These are phyloP conservation scores for Clangula hyemalis DNA, from an alignment of 2,797 vertebrate species.

Conservation along the genomic window DNA sequence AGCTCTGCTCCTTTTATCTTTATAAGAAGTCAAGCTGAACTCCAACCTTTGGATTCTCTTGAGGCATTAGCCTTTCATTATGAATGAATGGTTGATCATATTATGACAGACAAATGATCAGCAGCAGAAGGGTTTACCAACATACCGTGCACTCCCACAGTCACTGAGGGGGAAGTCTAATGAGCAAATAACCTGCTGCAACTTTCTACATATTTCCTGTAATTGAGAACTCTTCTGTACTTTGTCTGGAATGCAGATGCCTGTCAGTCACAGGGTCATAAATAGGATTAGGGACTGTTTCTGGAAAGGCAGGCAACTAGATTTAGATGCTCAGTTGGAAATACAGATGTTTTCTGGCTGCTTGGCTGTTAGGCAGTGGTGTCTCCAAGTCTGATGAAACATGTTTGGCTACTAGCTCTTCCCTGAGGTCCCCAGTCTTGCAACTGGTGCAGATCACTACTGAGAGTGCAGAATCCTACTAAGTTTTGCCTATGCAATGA, in stretches of 20 bases:
- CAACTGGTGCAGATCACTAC: not conserved
- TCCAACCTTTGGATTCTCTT: slow-evolving; percentile 37
- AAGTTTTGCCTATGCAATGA: not conserved
- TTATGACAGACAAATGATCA: slow-evolving; percentile 46
- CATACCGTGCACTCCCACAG: slow-evolving; percentile 45
- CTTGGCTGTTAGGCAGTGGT: not conserved
- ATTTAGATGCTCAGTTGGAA: slow-evolving; percentile 29
- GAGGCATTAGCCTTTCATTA: slow-evolving; percentile 51
- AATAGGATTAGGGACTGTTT: slow-evolving; percentile 65
- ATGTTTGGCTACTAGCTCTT: not conserved
- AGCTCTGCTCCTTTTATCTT: slow-evolving; percentile 62
- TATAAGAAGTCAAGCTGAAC: slow-evolving; percentile 22
- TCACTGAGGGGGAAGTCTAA: slow-evolving; percentile 46
- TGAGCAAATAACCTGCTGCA: slow-evolving; percentile 66
- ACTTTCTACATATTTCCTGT: slow-evolving; percentile 71
- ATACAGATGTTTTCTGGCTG: slow-evolving; percentile 64
- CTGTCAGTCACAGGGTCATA: slow-evolving; percentile 64
- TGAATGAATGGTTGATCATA: slow-evolving; percentile 30
- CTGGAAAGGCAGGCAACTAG: slow-evolving; percentile 32
- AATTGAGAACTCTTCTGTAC: slow-evolving; percentile 67
- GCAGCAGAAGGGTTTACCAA: slow-evolving; percentile 46
- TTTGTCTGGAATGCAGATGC: slow-evolving; percentile 67
- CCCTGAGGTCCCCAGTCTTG: not conserved
- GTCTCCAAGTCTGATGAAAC: not conserved
- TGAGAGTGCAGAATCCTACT: not conserved